A percentile compares a stretch with the other conserved stretches of the same genome.
phyloP scores from a whole-genome alignment of 2,113 vertebrate genomes.

The Oreochromis spilurus region DNA sequence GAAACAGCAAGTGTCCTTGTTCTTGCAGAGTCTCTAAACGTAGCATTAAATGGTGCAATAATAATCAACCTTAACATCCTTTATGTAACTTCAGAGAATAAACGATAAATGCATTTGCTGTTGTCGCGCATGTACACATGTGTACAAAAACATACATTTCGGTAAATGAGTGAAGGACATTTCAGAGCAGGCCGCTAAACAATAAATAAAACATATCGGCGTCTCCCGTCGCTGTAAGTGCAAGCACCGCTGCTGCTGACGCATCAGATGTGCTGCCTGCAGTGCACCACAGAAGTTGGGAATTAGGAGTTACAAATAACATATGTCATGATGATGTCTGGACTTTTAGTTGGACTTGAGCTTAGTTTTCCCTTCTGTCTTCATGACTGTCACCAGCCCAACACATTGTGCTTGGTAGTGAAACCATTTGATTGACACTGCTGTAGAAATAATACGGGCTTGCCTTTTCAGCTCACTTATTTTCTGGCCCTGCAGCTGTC shows the following conservation, averaged over 20 bases:
- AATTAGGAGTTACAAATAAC: constrained; percentile 18
- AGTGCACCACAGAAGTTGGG: constrained; percentile 14
- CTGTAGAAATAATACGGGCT: not conserved
- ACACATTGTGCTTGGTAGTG: not conserved
- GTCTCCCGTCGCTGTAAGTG: constrained; percentile 15
- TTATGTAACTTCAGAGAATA: not conserved
- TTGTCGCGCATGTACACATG: not conserved
- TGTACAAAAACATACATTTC: not conserved
- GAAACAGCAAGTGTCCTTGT: not conserved
- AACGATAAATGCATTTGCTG: not conserved
- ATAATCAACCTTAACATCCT: not conserved
- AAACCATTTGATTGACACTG: not conserved
- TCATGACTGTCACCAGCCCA: not conserved
- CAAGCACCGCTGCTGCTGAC: constrained; percentile 21
- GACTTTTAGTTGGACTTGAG: not conserved
- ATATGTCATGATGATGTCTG: not conserved
- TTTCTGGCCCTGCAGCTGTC: constrained; percentile 1
- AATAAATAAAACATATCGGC: constrained; percentile 30
- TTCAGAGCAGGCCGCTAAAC: not conserved
- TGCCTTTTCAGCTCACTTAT: not conserved
- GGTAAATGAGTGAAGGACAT: not conserved
- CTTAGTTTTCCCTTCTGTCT: not conserved
- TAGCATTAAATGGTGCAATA: not conserved
- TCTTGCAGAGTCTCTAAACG: not conserved
- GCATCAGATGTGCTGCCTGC: constrained; percentile 18